A percentile compares a stretch with the other conserved stretches of the same genome.
Conservation (phyloP, 2,797 vertebrate species). For the Etheostoma nigrum region DNA sequence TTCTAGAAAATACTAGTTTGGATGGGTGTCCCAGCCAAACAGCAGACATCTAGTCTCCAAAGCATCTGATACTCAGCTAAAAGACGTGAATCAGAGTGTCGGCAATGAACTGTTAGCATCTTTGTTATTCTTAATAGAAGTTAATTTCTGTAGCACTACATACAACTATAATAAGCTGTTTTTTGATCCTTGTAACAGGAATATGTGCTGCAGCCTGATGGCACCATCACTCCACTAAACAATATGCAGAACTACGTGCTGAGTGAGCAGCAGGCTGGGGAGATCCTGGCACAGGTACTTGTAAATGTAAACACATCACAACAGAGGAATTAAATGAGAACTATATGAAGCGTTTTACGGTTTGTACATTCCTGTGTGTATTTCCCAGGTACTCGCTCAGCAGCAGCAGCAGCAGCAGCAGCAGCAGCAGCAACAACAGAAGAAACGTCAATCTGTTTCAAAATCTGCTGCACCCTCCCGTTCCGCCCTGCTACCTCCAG, state of each 20-base stretch:
- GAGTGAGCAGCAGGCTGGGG: conserved; percentile 87
- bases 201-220: conserved; percentile 87
- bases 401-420: conserved; percentile 46
- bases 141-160: not conserved
- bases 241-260: conserved; percentile 86
- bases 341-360: not conserved
- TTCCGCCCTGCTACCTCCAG: conserved; percentile 74
- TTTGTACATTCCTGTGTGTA: conserved; percentile 4
- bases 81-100: not conserved
- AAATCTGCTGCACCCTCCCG: conserved; percentile 58
- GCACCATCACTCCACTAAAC: conserved; percentile 84
- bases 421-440: conserved; percentile 74
- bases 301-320: not conserved
- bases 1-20: conserved; percentile 5
- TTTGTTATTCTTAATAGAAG: not conserved
- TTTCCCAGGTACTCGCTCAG: conserved; percentile 81
- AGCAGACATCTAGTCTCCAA: not conserved
- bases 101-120: not conserved
- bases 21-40: not conserved
- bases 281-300: conserved; percentile 87
- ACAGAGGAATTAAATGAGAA: conserved; percentile 18
- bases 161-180: not conserved
- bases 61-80: not conserved
- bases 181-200: conserved; percentile 69
- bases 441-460: conserved; percentile 62